Conservation (phyloP, 2,797 vertebrate species). For the Myotis daubentonii region DNA sequence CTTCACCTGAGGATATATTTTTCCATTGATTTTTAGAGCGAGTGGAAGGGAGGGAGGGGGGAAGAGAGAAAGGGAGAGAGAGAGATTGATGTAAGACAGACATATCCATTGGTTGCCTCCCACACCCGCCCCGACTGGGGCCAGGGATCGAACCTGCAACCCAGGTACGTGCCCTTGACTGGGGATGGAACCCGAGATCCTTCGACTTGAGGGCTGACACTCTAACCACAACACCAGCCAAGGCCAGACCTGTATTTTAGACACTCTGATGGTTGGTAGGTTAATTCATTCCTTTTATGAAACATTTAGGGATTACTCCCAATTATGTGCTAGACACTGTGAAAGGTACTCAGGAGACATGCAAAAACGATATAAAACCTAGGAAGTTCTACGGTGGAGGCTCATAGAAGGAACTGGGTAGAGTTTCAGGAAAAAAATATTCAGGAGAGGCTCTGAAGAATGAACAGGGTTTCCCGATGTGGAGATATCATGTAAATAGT, state of each 20-base stretch:
- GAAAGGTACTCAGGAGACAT: neutral
- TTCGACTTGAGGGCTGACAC: no score
- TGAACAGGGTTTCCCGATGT: neutral
- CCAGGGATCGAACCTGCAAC: no score
- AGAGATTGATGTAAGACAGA: no score
- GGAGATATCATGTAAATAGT: neutral
- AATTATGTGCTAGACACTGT: neutral
- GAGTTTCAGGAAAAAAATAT: neutral
- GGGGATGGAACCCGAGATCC: no score
- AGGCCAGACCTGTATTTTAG: neutral
- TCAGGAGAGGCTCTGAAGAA: neutral
- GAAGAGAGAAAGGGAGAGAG: no score
- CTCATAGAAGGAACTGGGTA: neutral
- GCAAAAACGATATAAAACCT: neutral
- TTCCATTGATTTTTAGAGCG: no score
- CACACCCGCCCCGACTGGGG: no score
- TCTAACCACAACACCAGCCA: no score
- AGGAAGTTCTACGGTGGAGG: neutral
- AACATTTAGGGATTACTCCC: neutral
- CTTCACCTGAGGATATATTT: no score
- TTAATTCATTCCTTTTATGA: constrained; percentile 40
- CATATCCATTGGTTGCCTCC: no score
- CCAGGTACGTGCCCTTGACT: no score
- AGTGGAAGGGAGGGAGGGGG: no score
- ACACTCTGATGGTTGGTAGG: neutral